A percentile compares a stretch with the other conserved stretches of the same genome.
phyloP scores from a whole-genome alignment of 2,113 vertebrate genomes.

The Oriolus oriolus region DNA sequence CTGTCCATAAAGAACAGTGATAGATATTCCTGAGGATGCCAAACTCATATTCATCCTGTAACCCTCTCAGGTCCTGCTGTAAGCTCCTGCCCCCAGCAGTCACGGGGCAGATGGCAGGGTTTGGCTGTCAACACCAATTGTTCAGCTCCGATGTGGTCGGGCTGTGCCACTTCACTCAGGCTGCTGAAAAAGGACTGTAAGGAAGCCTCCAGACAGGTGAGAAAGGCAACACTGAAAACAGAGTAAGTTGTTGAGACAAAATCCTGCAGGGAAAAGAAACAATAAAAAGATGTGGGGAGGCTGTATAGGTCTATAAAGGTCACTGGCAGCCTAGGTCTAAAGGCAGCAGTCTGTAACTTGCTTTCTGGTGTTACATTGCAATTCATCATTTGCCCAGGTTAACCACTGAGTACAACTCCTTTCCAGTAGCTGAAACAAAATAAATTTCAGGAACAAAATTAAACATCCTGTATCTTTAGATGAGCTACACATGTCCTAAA shows the following conservation, averaged over 20 bases:
- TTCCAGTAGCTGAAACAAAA: neutral
- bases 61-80: neutral
- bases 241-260: neutral
- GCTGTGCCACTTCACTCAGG: neutral
- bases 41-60: neutral
- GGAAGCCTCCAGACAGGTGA: neutral
- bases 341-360: neutral
- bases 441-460: neutral
- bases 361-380: neutral
- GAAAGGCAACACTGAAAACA: neutral
- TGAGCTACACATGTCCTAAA: neutral
- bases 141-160: neutral
- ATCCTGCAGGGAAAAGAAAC: neutral
- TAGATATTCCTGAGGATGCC: neutral
- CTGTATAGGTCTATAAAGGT: neutral
- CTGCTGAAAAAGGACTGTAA: neutral
- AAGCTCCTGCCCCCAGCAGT: neutral
- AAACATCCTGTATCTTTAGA: neutral
- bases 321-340: neutral
- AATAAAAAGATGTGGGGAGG: neutral
- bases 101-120: neutral
- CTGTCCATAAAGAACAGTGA: neutral
- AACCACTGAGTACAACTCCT: neutral
- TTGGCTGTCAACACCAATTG: accelerated
- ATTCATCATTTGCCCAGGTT: neutral